Base-by-base conservation (phyloP, 2,797 vertebrate genomes). In the Sebastes melanostomus region DNA sequence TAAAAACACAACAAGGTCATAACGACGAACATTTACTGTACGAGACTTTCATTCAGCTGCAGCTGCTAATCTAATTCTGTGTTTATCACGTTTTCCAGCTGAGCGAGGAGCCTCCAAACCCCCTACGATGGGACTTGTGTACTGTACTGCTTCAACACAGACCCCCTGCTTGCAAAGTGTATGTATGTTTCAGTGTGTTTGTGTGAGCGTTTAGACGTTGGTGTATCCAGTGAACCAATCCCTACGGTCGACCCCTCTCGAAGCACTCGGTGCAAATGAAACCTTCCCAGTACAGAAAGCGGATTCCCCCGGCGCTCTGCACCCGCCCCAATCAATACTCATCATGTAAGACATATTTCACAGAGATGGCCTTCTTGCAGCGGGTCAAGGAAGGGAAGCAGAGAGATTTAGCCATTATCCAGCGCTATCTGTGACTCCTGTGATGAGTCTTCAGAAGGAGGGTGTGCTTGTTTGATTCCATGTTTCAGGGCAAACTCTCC, bases 311-410 rank as follows among this genome's bases (percentile, higher is more conserved):
- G 3, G 81, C 14, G 67, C 70, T 79, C 72, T 13, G 66, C 58
- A 50, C 75, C 84, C 77, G 24, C 72, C 85, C 77, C 82, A 84
- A 93, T 94, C 94, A 90, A 94, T 94, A 92, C 87, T 92, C 88
- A 94, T 94, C 93, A 92, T 91, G 90, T 92, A 86, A 84, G 89
- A 93, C 89, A 90, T 90, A 91, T 93, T 92, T 92, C 87, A 91
- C 71, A 73, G 79, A 82, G 89, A 82, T 84, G 84, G 73, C 80
- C 84, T 58, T 77, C 66, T 84, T 73, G 34, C 63, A 13, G 69
- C 22, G 10, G 90, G 88, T 91, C 90, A 84, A 13, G 38, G 78
- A 54, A 72, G 78, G 67, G 72, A 87, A 82, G 67, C 18, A 74
- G 61, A 27, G 72, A 71, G 82, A 84, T 89, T 86, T 78, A 85